Evolutionary conservation across 2,797 vertebrate genomes (phyloP).

Genomic region (Platyrinchus mystaceus): DNA sequence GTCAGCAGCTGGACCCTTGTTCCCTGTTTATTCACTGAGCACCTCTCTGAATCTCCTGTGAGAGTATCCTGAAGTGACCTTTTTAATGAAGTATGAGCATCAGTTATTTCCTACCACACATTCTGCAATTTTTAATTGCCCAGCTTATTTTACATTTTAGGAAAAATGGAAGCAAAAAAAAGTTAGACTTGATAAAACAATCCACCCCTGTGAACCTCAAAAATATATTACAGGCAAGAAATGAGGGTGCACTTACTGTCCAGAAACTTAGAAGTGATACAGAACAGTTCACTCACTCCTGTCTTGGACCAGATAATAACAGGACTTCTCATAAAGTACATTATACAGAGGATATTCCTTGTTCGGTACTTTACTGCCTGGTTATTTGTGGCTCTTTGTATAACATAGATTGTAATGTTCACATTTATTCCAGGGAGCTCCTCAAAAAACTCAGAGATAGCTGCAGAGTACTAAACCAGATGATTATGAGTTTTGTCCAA

Average conservation of each 20-base stretch:
- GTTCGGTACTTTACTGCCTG: background rate
- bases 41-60: background rate
- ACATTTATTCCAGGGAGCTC: background rate
- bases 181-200: background rate
- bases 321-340: background rate
- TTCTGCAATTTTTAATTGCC: background rate
- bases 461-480: background rate
- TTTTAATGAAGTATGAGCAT: background rate
- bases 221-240: background rate
- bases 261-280: background rate
- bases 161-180: background rate
- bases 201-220: background rate
- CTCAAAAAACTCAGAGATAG: background rate
- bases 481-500: constrained; percentile 3
- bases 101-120: background rate
- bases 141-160: background rate
- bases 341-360: background rate
- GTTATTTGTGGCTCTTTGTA: background rate
- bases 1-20: constrained; percentile 27
- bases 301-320: background rate
- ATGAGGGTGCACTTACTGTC: background rate
- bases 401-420: background rate
- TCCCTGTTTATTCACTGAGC: background rate
- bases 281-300: background rate
- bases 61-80: background rate